Conservation (phyloP, 37 sponge, comb jelly and placozoan species). For the Beroe ovata region DNA sequence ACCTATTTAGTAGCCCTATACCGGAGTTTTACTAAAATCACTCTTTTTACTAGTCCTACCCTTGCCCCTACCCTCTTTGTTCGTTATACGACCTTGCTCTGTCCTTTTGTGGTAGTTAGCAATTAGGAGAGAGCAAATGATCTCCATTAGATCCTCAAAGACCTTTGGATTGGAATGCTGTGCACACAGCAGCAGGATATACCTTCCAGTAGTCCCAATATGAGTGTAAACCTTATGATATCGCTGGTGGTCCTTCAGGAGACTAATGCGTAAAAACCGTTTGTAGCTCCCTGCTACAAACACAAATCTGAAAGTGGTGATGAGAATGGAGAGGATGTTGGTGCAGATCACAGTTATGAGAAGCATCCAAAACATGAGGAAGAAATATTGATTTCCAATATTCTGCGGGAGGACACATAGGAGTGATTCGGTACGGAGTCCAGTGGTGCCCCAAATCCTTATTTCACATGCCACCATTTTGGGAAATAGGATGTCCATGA, state of each 20-base stretch:
- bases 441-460: not conserved
- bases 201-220: conserved; percentile 48
- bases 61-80: not conserved
- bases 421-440: conserved; percentile 4
- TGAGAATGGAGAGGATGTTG: conserved; percentile 15
- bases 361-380: conserved; percentile 50
- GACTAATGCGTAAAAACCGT: not conserved
- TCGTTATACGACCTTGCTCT: not conserved
- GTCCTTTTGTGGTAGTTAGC: conserved; percentile 35
- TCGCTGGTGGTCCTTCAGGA: conserved; percentile 2
- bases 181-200: conserved; percentile 29
- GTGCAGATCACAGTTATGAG: not conserved
- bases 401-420: conserved; percentile 62
- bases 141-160: conserved; percentile 56
- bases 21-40: not conserved
- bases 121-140: conserved; percentile 27
- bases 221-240: conserved; percentile 18
- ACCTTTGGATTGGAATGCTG: conserved; percentile 12
- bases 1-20: not conserved
- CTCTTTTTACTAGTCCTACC: not conserved
- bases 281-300: conserved; percentile 33
- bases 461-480: conserved; percentile 51
- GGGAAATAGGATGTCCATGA: conserved; percentile 58
- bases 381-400: conserved; percentile 65
- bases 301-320: conserved; percentile 20